Percentiles rank a stretch among this genome's conserved stretches.
Evolutionary conservation across 2,888 invertebrate genomes (phyloP).

Genomic region (Trachelus tabidus): DNA sequence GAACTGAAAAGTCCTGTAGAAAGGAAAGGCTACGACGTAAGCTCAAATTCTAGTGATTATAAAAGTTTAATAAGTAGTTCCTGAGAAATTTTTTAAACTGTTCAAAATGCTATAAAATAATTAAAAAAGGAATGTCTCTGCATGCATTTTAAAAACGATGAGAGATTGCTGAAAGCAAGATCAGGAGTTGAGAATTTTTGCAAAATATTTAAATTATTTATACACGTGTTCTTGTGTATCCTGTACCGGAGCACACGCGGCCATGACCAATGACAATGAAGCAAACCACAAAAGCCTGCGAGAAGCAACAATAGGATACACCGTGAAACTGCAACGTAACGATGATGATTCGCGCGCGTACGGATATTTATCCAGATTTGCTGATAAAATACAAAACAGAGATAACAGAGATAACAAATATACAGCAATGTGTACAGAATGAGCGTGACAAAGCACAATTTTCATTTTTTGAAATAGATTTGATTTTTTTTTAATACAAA

Average conservation of each 20-base stretch:
- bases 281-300: not conserved
- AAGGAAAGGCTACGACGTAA: not conserved
- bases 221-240: not conserved
- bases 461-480: not conserved
- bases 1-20: not conserved
- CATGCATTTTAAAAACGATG: conserved; percentile 17
- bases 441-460: not conserved
- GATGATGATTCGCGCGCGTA: too few relatives aligned
- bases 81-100: not conserved
- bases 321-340: not conserved
- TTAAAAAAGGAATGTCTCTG: conserved; percentile 14
- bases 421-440: not conserved
- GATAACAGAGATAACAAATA: not conserved
- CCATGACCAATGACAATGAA: not conserved
- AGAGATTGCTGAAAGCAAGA: not conserved
- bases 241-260: not conserved
- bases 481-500: not conserved
- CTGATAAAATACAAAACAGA: not conserved
- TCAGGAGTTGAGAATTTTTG: not conserved
- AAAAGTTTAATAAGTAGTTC: not conserved
- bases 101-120: conserved; percentile 2
- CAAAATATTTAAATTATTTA: not conserved
- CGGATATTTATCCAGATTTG: not conserved
- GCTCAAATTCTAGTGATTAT: not conserved
- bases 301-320: not conserved